These are phyloP conservation scores for Campoplex nolae DNA, from an alignment of 2,888 invertebrate species.

Conservation along the genomic window DNA sequence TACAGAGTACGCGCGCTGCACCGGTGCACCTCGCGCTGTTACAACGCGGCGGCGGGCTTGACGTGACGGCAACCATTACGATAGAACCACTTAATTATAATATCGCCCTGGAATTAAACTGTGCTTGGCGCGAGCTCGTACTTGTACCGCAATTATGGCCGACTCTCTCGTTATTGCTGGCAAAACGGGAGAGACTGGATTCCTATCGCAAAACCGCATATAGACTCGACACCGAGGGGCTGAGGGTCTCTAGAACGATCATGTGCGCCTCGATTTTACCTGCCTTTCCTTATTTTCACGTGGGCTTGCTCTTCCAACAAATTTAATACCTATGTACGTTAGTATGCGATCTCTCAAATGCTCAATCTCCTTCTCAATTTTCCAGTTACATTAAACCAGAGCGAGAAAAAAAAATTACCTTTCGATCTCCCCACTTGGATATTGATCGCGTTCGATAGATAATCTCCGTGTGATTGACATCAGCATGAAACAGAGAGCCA, in stretches of 20 bases:
- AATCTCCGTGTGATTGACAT: conserved; percentile 22
- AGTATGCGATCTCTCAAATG: conserved; percentile 22
- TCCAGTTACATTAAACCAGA: conserved; percentile 41
- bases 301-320: conserved; percentile 18
- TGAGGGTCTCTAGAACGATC: conserved; percentile 44
- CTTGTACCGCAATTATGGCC: conserved; percentile 83
- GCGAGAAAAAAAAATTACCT: conserved; percentile 43
- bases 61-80: conserved; percentile 83
- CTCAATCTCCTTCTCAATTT: conserved; percentile 43
- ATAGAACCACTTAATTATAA: conserved; percentile 84
- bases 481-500: background rate
- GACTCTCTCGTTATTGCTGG: conserved; percentile 79
- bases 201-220: conserved; percentile 60
- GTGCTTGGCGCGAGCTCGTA: conserved; percentile 83
- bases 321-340: background rate
- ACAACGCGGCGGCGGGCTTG: conserved; percentile 66
- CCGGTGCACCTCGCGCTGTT: conserved; percentile 60
- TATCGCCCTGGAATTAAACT: conserved; percentile 83
- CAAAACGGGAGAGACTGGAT: conserved; percentile 74
- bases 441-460: conserved; percentile 44
- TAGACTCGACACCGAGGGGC: conserved; percentile 33
- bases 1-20: conserved; percentile 47
- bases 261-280: conserved; percentile 41
- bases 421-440: conserved; percentile 54
- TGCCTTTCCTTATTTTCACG: conserved; percentile 48